These are phyloP conservation scores for Crocuta crocuta DNA, from an alignment of 2,113 vertebrate genomes.

Conservation along the genomic window DNA sequence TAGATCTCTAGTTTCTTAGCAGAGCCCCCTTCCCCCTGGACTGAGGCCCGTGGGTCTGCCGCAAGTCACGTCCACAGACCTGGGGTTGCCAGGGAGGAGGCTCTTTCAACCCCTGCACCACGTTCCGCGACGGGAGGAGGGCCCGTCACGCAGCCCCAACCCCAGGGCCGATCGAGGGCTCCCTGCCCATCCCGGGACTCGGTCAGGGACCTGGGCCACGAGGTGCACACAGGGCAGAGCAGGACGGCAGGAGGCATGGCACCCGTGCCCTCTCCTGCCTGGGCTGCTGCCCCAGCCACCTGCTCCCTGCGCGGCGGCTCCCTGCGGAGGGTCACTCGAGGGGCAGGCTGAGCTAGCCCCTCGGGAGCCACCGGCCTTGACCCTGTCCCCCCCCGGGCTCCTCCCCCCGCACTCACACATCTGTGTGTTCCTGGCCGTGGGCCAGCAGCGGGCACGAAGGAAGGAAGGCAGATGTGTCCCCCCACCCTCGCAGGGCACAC, in stretches of 20 bases:
- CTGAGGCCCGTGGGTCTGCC: neutral
- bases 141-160: rapidly evolving
- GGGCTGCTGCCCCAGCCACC: rapidly evolving
- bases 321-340: neutral
- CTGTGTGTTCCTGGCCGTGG: neutral
- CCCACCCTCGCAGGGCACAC: neutral
- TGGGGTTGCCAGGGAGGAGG: neutral
- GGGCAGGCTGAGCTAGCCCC: neutral
- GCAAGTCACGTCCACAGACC: rapidly evolving
- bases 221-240: neutral
- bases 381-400: neutral
- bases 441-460: neutral
- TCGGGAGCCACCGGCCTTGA: rapidly evolving
- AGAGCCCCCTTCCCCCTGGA: too few relatives aligned
- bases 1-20: neutral
- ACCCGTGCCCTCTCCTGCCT: neutral
- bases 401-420: neutral
- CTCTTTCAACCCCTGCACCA: rapidly evolving
- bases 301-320: neutral
- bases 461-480: neutral
- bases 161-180: neutral
- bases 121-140: rapidly evolving
- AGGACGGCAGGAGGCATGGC: rapidly evolving
- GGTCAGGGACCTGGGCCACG: rapidly evolving
- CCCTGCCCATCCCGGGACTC: neutral